Base-by-base conservation (phyloP, 2,888 invertebrate species). In the Oscheius sp. region DNA sequence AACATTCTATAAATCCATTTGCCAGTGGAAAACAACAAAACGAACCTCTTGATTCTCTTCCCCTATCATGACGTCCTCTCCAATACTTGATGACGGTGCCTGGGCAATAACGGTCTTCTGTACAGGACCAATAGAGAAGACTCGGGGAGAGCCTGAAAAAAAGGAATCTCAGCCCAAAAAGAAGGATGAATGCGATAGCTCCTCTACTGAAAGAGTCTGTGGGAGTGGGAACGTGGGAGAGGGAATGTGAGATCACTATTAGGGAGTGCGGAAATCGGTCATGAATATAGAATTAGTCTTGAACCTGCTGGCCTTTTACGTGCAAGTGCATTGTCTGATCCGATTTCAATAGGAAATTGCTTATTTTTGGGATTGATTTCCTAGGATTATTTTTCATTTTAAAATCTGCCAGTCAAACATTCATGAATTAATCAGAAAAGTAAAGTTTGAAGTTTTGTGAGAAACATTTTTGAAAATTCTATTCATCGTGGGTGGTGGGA, bases 121-220 rank as follows among this genome's bases (percentile, higher is more conserved):
- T 16, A 71, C 64, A 16, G 74, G 58, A 18, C 80, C 80, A 55
- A 80, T 78, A 27, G 73, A 74, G 49, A 76, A 77, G 27, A 80
- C 74, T 29, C 76, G 78, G 45, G 77, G 76, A 18, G 80, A 80
- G 41, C 75, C 80, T 80, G 75, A 23, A 76, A 66, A 35, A 35
- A 35, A 35, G 5, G 35, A 16, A 43, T 53, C n/a, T 27, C 46
- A 46, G 43, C 29, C 18, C n/a, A 53, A 43, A 43, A 53, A 41
- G 23, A 53, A 49, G n/a, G 35, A 68, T 23, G 68, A 68, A 53
- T n/a, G 29, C 52, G 52, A 66, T 27, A 49, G 29, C 35, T 35
- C 25, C 23, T 21, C 45, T 45, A 6, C 55, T 9, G 45, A 43
- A 43, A 18, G 66, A 29, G 29, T 66, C 66, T 66, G 66, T 49